phyloP scores from a whole-genome alignment of 2,888 invertebrate species.

The Liodrosophila aerea region DNA sequence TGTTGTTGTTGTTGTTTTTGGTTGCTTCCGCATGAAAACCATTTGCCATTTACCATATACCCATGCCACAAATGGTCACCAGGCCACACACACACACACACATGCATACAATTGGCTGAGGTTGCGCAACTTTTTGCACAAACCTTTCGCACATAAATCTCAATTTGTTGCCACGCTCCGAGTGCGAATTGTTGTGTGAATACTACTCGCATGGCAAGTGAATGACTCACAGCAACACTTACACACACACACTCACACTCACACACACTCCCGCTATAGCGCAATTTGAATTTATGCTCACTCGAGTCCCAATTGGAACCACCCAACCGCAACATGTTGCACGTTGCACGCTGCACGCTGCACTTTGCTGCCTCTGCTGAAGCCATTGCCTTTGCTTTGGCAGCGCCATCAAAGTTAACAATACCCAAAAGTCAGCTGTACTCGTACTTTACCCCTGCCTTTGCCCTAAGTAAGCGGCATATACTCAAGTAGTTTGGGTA shows the following conservation, averaged over 20 bases:
- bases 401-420: constrained; percentile 38
- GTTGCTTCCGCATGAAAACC: constrained; percentile 35
- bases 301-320: constrained; percentile 71
- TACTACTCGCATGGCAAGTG: constrained; percentile 22
- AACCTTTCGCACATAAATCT: constrained; percentile 71
- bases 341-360: constrained; percentile 38
- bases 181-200: constrained; percentile 68
- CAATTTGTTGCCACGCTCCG: constrained; percentile 69
- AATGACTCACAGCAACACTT: constrained; percentile 35
- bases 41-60: constrained; percentile 65
- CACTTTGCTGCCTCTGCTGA: constrained; percentile 26
- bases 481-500: not conserved
- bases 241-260: not conserved
- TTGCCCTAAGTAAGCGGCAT: constrained; percentile 23
- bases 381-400: constrained; percentile 6
- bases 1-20: constrained; percentile 35
- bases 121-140: constrained; percentile 60
- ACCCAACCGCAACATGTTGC: constrained; percentile 73
- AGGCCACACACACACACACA: constrained; percentile 41
- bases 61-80: constrained; percentile 56
- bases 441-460: constrained; percentile 9
- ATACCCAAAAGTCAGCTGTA: constrained; percentile 39
- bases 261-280: constrained; percentile 8
- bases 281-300: constrained; percentile 74
- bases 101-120: constrained; percentile 57